These are phyloP conservation scores for Apeira syringaria DNA, from an alignment of 2,888 invertebrate genomes.

Conservation along the genomic window DNA sequence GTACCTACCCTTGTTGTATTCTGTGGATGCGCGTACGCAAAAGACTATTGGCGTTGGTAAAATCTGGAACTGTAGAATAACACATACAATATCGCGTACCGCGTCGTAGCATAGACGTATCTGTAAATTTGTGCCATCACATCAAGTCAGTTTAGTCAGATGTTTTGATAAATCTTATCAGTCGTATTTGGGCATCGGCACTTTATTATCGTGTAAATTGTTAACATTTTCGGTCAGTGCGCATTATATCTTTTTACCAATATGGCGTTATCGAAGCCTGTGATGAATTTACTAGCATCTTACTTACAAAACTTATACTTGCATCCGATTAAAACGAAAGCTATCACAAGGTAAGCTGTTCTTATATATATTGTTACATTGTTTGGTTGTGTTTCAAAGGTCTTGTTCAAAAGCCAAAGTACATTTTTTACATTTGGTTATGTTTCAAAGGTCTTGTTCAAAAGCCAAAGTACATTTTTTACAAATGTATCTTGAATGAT, in stretches of 20 bases:
- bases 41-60: background rate
- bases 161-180: constrained; percentile 30
- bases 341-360: constrained; percentile 88
- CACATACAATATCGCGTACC: no score
- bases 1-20: constrained; percentile 2
- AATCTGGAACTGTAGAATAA: constrained; percentile 8
- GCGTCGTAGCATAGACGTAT: no score
- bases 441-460: constrained; percentile 17
- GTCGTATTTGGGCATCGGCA: constrained; percentile 18
- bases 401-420: constrained; percentile 15
- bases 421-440: background rate
- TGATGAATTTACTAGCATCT: constrained; percentile 86
- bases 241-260: constrained; percentile 34
- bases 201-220: constrained; percentile 16
- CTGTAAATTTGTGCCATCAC: background rate
- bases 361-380: constrained; percentile 36
- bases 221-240: background rate
- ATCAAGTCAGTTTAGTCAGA: background rate
- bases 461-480: constrained; percentile 13
- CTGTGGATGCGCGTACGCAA: constrained; percentile 19
- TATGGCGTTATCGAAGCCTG: constrained; percentile 89
- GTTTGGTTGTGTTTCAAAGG: constrained; percentile 13
- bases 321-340: constrained; percentile 90
- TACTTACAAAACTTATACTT: constrained; percentile 90
- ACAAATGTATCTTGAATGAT: no score